Conservation (phyloP, 2,888 invertebrate genomes). For the Odontocerum albicorne region DNA sequence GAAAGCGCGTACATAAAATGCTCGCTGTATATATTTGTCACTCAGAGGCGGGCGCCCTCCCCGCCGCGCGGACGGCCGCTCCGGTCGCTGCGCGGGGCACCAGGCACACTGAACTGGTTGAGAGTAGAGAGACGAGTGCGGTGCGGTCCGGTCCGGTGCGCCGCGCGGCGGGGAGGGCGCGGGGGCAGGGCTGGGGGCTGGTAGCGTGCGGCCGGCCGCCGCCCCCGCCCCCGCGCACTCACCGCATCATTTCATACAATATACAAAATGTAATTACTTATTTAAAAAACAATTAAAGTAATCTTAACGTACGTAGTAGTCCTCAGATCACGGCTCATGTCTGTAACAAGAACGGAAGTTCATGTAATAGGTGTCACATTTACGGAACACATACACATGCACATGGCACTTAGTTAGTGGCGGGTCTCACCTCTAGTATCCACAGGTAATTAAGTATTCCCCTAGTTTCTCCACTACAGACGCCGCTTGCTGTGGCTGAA, state of each 20-base stretch:
- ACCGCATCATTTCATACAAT: slow-evolving; percentile 62
- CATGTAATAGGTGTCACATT: too few relatives aligned
- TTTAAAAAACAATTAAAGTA: slow-evolving; percentile 57
- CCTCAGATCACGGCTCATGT: slow-evolving; percentile 57
- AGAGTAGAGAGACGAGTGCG: slow-evolving; percentile 26
- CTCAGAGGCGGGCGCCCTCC: slow-evolving; percentile 11
- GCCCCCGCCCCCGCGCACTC: slow-evolving; percentile 41
- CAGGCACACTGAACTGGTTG: background rate
- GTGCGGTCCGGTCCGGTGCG: slow-evolving; percentile 15
- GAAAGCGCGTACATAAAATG: slow-evolving; percentile 64
- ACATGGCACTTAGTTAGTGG: background rate
- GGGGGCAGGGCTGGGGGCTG: slow-evolving; percentile 10
- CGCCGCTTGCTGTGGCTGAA: slow-evolving; percentile 95
- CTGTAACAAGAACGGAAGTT: slow-evolving; percentile 39
- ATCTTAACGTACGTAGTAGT: slow-evolving; percentile 52
- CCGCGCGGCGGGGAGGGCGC: slow-evolving; percentile 14
- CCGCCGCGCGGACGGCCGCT: slow-evolving; percentile 7
- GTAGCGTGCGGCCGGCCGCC: slow-evolving; percentile 1
- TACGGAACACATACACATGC: too few relatives aligned
- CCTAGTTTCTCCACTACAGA: slow-evolving; percentile 96
- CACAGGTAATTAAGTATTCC: slow-evolving; percentile 95
- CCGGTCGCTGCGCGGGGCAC: background rate
- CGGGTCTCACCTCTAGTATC: slow-evolving; percentile 76
- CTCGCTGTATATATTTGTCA: slow-evolving; percentile 52
- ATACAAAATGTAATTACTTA: slow-evolving; percentile 64